These are phyloP conservation scores for Osedax frankpressi DNA, from an alignment of 2,888 invertebrate species.

Conservation along the genomic window DNA sequence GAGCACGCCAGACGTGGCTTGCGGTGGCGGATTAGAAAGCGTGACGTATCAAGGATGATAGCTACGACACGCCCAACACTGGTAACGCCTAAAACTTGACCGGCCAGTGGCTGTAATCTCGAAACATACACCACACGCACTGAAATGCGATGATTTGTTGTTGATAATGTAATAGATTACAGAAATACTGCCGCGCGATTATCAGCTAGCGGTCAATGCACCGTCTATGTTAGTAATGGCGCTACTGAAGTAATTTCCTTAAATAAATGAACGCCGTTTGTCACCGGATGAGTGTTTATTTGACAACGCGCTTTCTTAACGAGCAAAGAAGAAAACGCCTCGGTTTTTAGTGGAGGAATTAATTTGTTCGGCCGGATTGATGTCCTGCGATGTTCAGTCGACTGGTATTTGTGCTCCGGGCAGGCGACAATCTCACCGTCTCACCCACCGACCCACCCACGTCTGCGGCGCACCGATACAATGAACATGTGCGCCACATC, in stretches of 20 bases:
- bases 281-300: background rate
- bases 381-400: background rate
- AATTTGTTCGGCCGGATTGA: background rate
- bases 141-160: background rate
- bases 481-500: slow-evolving; percentile 2
- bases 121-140: slow-evolving; percentile 1
- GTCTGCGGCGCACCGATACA: background rate
- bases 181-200: background rate
- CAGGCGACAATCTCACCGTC: background rate
- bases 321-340: slow-evolving; percentile 2
- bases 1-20: background rate
- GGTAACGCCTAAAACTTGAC: slow-evolving; percentile 9
- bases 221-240: background rate
- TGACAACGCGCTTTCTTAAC: slow-evolving; percentile 1
- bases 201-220: background rate
- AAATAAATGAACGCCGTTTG: slow-evolving; percentile 2
- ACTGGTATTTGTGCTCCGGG: background rate
- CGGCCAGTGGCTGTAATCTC: background rate
- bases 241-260: background rate
- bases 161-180: background rate
- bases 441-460: slow-evolving; percentile 3
- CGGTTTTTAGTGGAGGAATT: background rate
- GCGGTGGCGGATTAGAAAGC: background rate
- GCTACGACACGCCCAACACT: slow-evolving; percentile 5
- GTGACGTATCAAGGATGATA: background rate